Percentiles rank a stretch among this genome's conserved stretches.
Conservation (phyloP, 2,113 vertebrate genomes). For the Nerophis ophidion region DNA sequence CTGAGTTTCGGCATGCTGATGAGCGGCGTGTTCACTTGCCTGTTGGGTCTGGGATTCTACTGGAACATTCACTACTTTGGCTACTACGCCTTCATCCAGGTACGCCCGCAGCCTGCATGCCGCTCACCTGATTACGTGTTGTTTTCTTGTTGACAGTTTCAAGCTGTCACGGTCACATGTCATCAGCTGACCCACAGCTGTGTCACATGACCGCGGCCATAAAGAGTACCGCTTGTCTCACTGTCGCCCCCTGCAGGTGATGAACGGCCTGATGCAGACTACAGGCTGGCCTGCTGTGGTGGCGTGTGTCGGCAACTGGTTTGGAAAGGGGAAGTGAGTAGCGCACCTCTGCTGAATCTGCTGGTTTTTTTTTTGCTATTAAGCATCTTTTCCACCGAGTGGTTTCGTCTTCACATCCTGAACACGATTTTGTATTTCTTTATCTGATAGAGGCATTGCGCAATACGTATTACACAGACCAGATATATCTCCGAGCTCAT, state of each 20-base stretch:
- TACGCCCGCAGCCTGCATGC: slow-evolving; percentile 38
- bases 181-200: slow-evolving; percentile 38
- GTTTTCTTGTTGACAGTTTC: no score
- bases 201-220: slow-evolving; percentile 28
- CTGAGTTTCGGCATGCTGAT: slow-evolving; percentile 85
- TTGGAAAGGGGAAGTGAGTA: slow-evolving; percentile 97
- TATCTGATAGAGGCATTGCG: no score
- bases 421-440: not conserved
- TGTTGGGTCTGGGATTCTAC: slow-evolving; percentile 90
- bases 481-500: no score
- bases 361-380: slow-evolving; percentile 6
- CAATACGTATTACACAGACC: no score
- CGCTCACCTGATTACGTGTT: no score
- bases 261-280: slow-evolving; percentile 90
- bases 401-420: not conserved
- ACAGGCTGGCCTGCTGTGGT: slow-evolving; percentile 95
- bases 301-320: slow-evolving; percentile 94
- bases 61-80: slow-evolving; percentile 86
- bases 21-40: slow-evolving; percentile 83
- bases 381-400: not conserved
- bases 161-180: no score
- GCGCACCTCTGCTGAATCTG: slow-evolving; percentile 17
- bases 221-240: not conserved
- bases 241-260: slow-evolving; percentile 66
- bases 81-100: slow-evolving; percentile 90